These are phyloP conservation scores for Gandaritis pyraliata DNA, from an alignment of 2,888 invertebrate species.

Conservation along the genomic window DNA sequence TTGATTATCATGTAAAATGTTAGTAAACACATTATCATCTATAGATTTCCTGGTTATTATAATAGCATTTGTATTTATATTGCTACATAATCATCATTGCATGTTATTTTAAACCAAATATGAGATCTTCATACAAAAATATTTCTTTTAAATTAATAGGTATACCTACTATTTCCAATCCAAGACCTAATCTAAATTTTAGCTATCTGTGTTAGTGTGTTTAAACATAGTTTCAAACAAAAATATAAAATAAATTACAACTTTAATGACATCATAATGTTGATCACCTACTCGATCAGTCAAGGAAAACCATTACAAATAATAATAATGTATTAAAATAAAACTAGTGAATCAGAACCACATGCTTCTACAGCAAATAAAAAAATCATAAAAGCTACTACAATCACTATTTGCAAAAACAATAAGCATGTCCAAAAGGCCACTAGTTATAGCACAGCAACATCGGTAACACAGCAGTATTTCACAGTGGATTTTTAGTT, in stretches of 20 bases:
- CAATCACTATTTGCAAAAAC: conserved; percentile 24
- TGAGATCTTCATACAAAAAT: no score
- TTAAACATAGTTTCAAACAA: no score
- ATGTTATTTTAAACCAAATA: no score
- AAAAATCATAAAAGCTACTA: no score
- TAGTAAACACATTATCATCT: conserved; percentile 9
- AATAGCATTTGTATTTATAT: not conserved
- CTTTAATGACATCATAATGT: conserved; percentile 15
- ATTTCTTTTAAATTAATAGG: no score
- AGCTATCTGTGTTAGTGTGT: no score
- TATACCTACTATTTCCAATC: no score
- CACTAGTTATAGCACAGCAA: no score
- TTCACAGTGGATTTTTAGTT: no score
- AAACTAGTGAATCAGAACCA: conserved; percentile 17
- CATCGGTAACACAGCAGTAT: no score
- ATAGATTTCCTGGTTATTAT: conserved; percentile 1
- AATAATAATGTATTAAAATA: conserved; percentile 7
- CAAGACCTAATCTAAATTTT: no score
- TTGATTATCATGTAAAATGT: conserved; percentile 5
- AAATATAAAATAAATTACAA: not conserved
- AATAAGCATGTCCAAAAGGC: not conserved
- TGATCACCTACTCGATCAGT: conserved; percentile 1
- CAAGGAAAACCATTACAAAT: conserved; percentile 27
- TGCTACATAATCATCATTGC: not conserved
- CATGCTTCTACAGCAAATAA: not conserved